Evolutionary conservation across 2,797 vertebrate species (phyloP).

Genomic region (Liasis olivaceus): DNA sequence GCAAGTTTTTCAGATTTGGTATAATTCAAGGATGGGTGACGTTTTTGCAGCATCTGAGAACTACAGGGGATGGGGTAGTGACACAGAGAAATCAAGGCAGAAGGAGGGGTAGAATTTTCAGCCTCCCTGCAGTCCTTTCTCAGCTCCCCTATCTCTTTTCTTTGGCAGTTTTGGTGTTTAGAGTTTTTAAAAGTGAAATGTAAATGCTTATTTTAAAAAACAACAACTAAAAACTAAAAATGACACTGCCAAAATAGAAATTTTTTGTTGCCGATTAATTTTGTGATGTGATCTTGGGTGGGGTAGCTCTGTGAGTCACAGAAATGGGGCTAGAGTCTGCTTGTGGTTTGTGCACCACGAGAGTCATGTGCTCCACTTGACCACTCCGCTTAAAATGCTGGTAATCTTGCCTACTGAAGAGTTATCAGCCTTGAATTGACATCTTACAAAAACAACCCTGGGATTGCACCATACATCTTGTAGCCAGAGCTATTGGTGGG

Average conservation of each 20-base stretch:
- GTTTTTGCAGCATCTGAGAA: too few relatives aligned
- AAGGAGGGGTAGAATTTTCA: background rate
- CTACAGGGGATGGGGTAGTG: background rate
- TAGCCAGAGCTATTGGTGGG: background rate
- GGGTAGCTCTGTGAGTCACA: background rate
- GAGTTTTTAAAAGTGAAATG: background rate
- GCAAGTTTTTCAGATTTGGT: too few relatives aligned
- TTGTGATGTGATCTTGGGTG: background rate
- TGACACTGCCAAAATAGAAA: background rate
- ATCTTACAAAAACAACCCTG: background rate
- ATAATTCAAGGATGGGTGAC: too few relatives aligned
- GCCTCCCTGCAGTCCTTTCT: background rate
- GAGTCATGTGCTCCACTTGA: background rate
- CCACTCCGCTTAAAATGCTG: background rate
- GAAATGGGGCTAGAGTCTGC: background rate
- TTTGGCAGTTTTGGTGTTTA: background rate
- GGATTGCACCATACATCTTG: background rate
- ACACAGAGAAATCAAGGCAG: background rate
- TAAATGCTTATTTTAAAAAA: background rate
- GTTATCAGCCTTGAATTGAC: background rate
- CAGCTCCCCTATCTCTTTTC: background rate
- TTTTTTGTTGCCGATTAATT: background rate
- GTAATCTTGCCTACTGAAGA: background rate
- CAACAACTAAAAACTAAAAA: background rate
- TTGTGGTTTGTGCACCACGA: background rate